Evolutionary conservation across 2,888 invertebrate genomes (phyloP), one percentile per base, ranked within the genome.

Genomic region (Torymus tubicola): DNA sequence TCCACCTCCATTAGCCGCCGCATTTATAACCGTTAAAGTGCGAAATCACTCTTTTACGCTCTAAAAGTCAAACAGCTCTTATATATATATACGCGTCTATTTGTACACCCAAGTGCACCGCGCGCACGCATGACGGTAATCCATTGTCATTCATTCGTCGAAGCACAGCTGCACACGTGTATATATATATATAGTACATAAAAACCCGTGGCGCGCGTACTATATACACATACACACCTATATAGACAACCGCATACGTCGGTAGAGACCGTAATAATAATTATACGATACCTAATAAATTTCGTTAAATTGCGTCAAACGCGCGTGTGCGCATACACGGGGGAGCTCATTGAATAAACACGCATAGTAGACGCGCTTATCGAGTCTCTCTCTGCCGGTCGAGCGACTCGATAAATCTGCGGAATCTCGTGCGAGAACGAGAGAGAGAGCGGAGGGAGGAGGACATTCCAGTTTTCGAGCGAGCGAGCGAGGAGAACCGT

Each of bases 311-410:
- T 67, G 24, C 53, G 72, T 31, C 65, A 21, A 71, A 11, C 13
- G 58, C 55, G 50, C n/a, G 12, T 50, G 68, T 21, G 2, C 21
- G 21, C 21, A 21, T 2, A 21, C 21, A 21, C 55, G 12, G 21
- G 70, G 18, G 21, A 52, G 63, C 63, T 70, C 74, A 70, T 78
- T 81, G 77, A 81, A 81, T 81, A 81, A 81, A 78, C 70, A 70
- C 78, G 78, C 63, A 60, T 70, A 68, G 4, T 42, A 42, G 42
- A 42, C 72, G 72, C 61, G 72, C 61, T 80, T 76, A 80, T 76
- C 76, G 72, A 16, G 31, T 31, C 42, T 42, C 31, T 31, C 42
- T 42, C n/a, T 57, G 64, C 64, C 60, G 64, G 70, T 64, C 52
- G 68, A 11, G 31, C 60, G 75, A 68, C 60, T 78, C 78, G 77